Evolutionary conservation across 2,888 invertebrate species (phyloP).

Genomic region (Hesperia comma): DNA sequence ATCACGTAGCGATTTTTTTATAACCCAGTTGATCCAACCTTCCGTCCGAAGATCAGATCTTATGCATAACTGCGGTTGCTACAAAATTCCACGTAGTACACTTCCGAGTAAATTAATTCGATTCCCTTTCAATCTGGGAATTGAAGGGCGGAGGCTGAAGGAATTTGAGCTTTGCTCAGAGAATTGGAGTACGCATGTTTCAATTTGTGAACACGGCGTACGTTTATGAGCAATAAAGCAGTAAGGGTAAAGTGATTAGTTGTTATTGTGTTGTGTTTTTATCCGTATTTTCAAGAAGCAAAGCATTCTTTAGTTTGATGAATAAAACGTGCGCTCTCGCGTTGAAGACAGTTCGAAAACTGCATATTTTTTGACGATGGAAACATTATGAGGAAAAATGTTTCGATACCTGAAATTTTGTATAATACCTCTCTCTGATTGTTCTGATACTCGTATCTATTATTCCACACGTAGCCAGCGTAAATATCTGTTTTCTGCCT

Average conservation of each 20-base stretch:
- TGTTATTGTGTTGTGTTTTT: constrained; percentile 13
- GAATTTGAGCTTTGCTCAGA: constrained; percentile 3
- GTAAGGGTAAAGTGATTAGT: constrained; percentile 23
- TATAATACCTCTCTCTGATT: no score
- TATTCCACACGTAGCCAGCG: no score
- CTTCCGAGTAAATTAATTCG: constrained; percentile 7
- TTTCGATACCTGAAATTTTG: no score
- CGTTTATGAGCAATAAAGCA: constrained; percentile 21
- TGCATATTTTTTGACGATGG: no score
- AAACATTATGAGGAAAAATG: no score
- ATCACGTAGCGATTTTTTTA: background rate
- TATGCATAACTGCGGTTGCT: background rate
- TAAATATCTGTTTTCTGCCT: no score
- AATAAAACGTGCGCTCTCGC: no score
- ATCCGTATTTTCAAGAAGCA: no score
- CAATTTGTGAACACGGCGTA: constrained; percentile 16
- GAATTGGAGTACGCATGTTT: constrained; percentile 15
- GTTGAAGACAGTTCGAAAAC: no score
- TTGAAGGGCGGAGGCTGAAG: constrained; percentile 1
- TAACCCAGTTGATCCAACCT: background rate
- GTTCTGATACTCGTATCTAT: no score
- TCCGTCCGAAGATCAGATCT: background rate
- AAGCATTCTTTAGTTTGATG: no score
- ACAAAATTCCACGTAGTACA: constrained; percentile 17
- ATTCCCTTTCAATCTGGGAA: constrained; percentile 19